phyloP scores from a whole-genome alignment of 2,113 vertebrate genomes.

The Rhinichthys klamathensis region DNA sequence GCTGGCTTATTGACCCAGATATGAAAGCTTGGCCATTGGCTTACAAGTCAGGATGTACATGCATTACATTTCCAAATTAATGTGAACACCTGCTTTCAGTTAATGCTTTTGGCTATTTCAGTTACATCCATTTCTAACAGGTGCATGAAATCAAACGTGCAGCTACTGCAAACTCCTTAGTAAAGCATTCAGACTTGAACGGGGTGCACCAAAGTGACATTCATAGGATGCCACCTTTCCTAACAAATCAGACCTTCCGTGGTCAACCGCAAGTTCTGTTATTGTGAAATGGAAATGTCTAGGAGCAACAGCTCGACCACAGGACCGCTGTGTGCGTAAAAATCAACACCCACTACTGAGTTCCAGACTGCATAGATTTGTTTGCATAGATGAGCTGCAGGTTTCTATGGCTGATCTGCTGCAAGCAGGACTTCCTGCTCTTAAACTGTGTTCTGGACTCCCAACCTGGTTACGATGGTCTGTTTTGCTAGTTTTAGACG shows the following conservation, averaged over 20 bases:
- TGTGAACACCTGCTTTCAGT: background rate
- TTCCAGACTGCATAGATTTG: background rate
- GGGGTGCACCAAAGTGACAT: background rate
- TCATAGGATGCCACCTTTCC: conserved; percentile 1
- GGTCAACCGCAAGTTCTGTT: conserved; percentile 33
- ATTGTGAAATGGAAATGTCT: conserved; percentile 17
- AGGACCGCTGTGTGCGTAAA: background rate
- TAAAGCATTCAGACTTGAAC: background rate
- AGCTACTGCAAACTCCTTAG: background rate
- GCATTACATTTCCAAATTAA: background rate
- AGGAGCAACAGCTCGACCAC: conserved; percentile 7
- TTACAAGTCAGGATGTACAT: background rate
- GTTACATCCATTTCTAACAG: background rate
- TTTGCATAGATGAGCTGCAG: background rate
- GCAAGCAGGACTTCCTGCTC: background rate
- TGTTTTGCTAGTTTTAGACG: background rate
- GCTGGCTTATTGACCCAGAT: background rate
- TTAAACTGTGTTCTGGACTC: background rate
- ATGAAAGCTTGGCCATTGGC: background rate
- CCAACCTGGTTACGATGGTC: background rate
- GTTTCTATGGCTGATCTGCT: background rate
- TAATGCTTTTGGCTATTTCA: background rate
- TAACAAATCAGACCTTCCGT: conserved; percentile 35
- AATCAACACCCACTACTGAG: background rate
- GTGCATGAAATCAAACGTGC: background rate